phyloP scores from a whole-genome alignment of 1,140 invertebrate genomes.

The Kradibia gibbosae region DNA sequence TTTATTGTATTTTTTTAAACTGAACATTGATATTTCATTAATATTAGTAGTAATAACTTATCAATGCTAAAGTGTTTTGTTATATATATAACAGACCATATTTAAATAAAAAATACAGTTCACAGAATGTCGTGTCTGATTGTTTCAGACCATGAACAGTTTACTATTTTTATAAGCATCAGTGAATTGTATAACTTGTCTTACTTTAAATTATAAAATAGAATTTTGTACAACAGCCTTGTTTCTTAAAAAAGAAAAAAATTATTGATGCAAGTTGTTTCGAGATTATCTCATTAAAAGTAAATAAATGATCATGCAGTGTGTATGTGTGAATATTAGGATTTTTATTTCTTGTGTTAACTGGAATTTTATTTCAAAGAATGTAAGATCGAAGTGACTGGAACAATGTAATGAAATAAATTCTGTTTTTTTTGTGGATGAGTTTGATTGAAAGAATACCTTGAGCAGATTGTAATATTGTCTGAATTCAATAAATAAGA shows the following conservation, averaged over 20 bases:
- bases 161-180: conserved; percentile 70
- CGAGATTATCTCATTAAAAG: conserved; percentile 46
- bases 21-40: conserved; percentile 9
- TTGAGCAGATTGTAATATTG: conserved; percentile 59
- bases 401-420: conserved; percentile 40
- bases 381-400: conserved; percentile 60
- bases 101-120: conserved; percentile 50
- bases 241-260: conserved; percentile 40
- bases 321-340: conserved; percentile 45
- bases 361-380: conserved; percentile 53
- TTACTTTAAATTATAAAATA: conserved; percentile 50
- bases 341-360: conserved; percentile 40
- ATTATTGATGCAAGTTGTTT: conserved; percentile 47
- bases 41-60: conserved; percentile 44
- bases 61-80: conserved; percentile 53
- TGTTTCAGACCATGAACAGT: conserved; percentile 58
- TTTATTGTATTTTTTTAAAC: conserved; percentile 24
- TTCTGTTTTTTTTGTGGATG: conserved; percentile 53
- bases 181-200: conserved; percentile 47
- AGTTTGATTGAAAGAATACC: conserved; percentile 53
- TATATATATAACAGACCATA: conserved; percentile 45
- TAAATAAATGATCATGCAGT: conserved; percentile 37
- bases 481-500: conserved; percentile 63
- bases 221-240: conserved; percentile 50
- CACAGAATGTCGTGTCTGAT: conserved; percentile 58